Percentiles rank a stretch among this genome's conserved stretches.
These are phyloP conservation scores for Vidua chalybeata DNA, from an alignment of 2,113 vertebrate genomes.

Conservation along the genomic window DNA sequence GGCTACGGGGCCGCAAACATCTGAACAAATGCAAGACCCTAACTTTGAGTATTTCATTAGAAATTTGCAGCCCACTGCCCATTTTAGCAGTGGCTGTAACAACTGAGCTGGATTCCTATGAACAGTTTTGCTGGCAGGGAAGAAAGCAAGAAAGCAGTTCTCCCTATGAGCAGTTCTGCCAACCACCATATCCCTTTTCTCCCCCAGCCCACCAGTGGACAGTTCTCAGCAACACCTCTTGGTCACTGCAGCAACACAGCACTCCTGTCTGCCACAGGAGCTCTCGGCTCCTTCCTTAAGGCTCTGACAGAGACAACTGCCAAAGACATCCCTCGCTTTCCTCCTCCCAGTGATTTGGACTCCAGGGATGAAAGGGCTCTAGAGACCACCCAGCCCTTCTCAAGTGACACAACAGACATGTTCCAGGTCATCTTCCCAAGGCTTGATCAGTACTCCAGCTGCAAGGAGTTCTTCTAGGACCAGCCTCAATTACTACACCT, in stretches of 20 bases:
- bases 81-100: not conserved
- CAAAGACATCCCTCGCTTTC: fast-evolving
- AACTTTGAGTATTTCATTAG: not conserved
- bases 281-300: not conserved
- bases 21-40: not conserved
- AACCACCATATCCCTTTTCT: not conserved
- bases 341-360: not conserved
- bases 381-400: not conserved
- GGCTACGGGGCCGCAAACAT: not conserved
- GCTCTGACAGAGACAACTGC: not conserved
- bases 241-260: not conserved
- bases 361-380: not conserved
- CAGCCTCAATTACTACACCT: not conserved
- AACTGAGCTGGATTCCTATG: not conserved
- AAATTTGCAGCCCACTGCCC: not conserved
- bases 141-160: not conserved
- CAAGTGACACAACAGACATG: not conserved
- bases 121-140: not conserved
- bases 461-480: not conserved
- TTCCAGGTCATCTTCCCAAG: not conserved
- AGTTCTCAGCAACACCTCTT: not conserved
- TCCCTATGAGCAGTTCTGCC: not conserved
- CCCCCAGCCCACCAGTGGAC: not conserved
- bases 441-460: not conserved
- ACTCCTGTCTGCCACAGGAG: not conserved